These are phyloP conservation scores for Salvelinus fontinalis DNA, from an alignment of 2,113 vertebrate genomes.

Conservation along the genomic window DNA sequence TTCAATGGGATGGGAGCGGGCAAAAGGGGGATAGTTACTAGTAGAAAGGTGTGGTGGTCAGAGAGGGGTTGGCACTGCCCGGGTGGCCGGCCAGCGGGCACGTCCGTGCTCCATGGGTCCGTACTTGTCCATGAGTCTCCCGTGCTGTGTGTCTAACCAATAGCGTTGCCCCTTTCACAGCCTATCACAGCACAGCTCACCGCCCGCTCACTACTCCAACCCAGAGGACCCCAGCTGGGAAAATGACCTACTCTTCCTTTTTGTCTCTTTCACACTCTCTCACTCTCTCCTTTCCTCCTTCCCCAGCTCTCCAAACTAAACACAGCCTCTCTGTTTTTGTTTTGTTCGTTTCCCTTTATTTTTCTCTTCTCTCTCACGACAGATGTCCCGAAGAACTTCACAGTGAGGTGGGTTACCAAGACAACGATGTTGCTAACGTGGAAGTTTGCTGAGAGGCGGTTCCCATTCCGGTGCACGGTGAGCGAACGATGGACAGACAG, in stretches of 20 bases:
- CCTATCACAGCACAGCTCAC: slow-evolving; percentile 61
- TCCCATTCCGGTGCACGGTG: slow-evolving; percentile 87
- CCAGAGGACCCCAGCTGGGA: slow-evolving; percentile 48
- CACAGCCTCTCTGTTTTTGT: background rate
- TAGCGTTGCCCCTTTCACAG: slow-evolving; percentile 72
- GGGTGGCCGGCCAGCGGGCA: slow-evolving; percentile 45
- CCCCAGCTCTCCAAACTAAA: slow-evolving; percentile 21
- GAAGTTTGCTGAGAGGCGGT: slow-evolving; percentile 90
- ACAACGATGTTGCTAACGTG: slow-evolving; percentile 89
- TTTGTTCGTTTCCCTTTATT: slow-evolving; percentile 13
- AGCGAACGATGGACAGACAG: slow-evolving; percentile 23
- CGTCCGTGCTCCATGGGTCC: slow-evolving; percentile 44
- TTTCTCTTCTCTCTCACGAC: slow-evolving; percentile 36
- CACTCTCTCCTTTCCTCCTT: slow-evolving; percentile 19
- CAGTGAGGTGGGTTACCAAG: slow-evolving; percentile 94
- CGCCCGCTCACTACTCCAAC: slow-evolving; percentile 59
- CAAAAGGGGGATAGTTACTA: slow-evolving; percentile 30
- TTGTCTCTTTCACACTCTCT: slow-evolving; percentile 26
- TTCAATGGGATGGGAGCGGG: too few relatives aligned
- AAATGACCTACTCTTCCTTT: slow-evolving; percentile 18
- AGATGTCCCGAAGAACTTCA: slow-evolving; percentile 99
- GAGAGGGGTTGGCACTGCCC: slow-evolving; percentile 61
- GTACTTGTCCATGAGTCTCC: slow-evolving; percentile 72
- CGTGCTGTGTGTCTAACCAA: slow-evolving; percentile 68
- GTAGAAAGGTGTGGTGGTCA: slow-evolving; percentile 22